Conservation (phyloP, 1,140 invertebrate species). For the Trigoniulus corallinus region DNA sequence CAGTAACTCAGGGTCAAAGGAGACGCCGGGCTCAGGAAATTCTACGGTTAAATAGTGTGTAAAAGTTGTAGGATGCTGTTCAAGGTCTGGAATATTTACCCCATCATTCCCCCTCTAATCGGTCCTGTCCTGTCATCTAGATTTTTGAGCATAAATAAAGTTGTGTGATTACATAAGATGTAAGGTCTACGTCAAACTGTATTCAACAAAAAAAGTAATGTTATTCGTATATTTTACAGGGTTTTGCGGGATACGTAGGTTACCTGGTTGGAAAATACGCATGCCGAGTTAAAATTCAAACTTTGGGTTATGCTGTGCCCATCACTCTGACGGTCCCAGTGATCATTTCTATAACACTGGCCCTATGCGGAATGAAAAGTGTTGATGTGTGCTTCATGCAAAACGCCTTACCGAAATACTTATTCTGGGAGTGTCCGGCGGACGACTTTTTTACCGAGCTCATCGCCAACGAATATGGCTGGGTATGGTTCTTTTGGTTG, state of each 20-base stretch:
- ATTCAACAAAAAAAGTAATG: no score
- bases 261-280: conserved; percentile 13
- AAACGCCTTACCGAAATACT: conserved; percentile 14
- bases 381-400: conserved; percentile 15
- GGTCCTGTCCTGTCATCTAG: no score
- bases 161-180: no score
- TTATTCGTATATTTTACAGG: neutral
- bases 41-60: no score
- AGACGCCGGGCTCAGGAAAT: no score
- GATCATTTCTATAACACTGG: conserved; percentile 18
- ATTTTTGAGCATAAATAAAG: no score
- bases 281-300: conserved; percentile 19
- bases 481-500: conserved; percentile 29
- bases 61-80: no score
- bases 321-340: conserved; percentile 24
- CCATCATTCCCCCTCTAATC: no score
- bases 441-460: conserved; percentile 12
- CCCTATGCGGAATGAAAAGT: conserved; percentile 14
- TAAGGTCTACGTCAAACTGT: no score
- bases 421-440: conserved; percentile 16
- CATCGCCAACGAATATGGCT: conserved; percentile 17
- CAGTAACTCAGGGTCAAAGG: no score
- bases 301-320: conserved; percentile 28
- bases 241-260: neutral
- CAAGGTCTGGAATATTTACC: no score